Conservation (phyloP, 1,140 invertebrate genomes). For the Cyrtorhinus lividipennis region DNA sequence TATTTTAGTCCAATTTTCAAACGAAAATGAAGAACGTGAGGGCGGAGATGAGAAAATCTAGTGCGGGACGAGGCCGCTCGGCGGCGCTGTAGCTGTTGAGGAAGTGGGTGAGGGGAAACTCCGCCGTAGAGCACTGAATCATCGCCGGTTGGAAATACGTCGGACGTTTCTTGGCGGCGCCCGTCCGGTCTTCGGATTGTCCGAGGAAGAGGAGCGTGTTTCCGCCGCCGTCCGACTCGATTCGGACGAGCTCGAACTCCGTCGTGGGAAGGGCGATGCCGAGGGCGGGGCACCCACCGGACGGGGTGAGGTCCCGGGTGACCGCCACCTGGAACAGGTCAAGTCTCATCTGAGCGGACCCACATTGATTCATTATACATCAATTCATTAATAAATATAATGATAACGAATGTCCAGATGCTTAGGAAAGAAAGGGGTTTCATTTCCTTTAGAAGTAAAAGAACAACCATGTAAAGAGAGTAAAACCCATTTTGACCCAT, state of each 20-base stretch:
- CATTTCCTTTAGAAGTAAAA: neutral
- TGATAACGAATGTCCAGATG: neutral
- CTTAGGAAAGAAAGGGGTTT: neutral
- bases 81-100: slow-evolving; percentile 8
- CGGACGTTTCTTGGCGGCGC: slow-evolving; percentile 29
- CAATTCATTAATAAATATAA: too few relatives aligned
- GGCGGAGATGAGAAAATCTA: neutral
- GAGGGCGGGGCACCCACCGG: slow-evolving; percentile 35
- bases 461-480: neutral
- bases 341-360: too few relatives aligned
- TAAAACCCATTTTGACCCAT: too few relatives aligned
- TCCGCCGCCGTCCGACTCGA: slow-evolving; percentile 33
- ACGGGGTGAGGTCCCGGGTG: slow-evolving; percentile 35
- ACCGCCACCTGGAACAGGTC: slow-evolving; percentile 29
- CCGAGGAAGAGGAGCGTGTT: slow-evolving; percentile 32
- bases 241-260: slow-evolving; percentile 35
- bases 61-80: neutral
- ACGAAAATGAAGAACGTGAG: too few relatives aligned
- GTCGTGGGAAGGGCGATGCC: slow-evolving; percentile 36
- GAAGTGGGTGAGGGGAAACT: slow-evolving; percentile 14
- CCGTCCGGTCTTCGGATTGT: slow-evolving; percentile 31
- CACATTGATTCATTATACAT: too few relatives aligned
- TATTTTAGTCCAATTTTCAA: too few relatives aligned
- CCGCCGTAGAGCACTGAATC: slow-evolving; percentile 31
- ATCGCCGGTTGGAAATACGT: slow-evolving; percentile 36